These are phyloP conservation scores for Phalanger gymnotis DNA, from an alignment of 2,797 vertebrate species.

Conservation along the genomic window DNA sequence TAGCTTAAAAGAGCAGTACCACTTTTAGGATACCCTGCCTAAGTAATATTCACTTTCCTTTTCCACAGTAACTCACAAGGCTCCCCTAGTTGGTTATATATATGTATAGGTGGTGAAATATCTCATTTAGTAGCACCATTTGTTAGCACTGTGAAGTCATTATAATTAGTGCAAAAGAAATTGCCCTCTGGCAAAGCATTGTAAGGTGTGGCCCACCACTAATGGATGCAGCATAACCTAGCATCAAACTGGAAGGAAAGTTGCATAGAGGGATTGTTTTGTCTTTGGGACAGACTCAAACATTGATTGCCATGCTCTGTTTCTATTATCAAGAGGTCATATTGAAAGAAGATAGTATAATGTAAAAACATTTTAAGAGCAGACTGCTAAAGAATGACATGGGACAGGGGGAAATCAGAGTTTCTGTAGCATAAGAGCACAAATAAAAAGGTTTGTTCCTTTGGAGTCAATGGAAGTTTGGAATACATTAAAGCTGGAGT, in stretches of 20 bases:
- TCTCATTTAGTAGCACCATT: conserved; percentile 56
- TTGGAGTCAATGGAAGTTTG: conserved; percentile 56
- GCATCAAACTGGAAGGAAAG: conserved; percentile 41
- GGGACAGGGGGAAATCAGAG: conserved; percentile 4
- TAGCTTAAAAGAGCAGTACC: not conserved
- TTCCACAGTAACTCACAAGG: conserved; percentile 45
- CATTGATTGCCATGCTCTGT: conserved; percentile 46
- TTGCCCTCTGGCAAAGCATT: conserved; percentile 33
- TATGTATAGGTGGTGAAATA: conserved; percentile 37
- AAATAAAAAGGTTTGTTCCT: conserved; percentile 57
- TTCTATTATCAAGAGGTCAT: conserved; percentile 44
- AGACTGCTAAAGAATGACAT: conserved; percentile 59
- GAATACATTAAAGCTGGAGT: conserved; percentile 63
- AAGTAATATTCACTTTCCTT: conserved; percentile 50
- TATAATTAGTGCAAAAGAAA: conserved; percentile 54
- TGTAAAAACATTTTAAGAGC: conserved; percentile 60
- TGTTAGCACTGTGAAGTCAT: conserved; percentile 39
- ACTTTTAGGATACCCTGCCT: not conserved
- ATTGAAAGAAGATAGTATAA: conserved; percentile 59
- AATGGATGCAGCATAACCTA: conserved; percentile 9
- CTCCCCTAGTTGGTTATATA: conserved; percentile 22
- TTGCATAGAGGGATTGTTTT: conserved; percentile 42
- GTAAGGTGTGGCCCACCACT: conserved; percentile 44
- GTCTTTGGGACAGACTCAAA: conserved; percentile 58
- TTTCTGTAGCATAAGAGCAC: conserved; percentile 53